These are phyloP conservation scores for Autographa pulchrina DNA, from an alignment of 2,888 invertebrate species.

Conservation along the genomic window DNA sequence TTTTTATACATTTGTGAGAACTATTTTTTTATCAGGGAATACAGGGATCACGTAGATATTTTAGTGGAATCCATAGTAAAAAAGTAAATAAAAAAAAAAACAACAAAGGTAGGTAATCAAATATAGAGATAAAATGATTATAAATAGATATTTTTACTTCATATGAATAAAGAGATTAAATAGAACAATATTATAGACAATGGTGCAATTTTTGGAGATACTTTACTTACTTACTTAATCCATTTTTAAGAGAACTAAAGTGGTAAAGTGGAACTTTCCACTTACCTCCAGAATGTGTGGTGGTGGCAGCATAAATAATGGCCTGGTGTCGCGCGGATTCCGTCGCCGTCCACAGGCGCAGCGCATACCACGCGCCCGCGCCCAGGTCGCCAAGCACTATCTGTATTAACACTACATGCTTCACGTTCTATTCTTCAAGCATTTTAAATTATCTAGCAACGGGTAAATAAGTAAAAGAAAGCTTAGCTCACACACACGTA, in stretches of 20 bases:
- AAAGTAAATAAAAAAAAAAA: too few relatives aligned
- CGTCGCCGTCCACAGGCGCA: constrained; percentile 92
- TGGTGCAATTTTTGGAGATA: background rate
- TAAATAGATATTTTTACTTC: too few relatives aligned
- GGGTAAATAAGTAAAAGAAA: background rate
- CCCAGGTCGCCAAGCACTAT: constrained; percentile 90
- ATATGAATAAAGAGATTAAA: too few relatives aligned
- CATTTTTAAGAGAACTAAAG: background rate
- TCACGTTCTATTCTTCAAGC: background rate
- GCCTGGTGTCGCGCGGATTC: constrained; percentile 91
- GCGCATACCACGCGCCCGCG: constrained; percentile 93
- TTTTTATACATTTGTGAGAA: background rate
- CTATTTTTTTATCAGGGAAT: background rate
- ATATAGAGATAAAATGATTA: too few relatives aligned
- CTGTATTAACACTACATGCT: constrained; percentile 55
- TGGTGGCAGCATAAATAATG: constrained; percentile 93
- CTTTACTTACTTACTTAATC: too few relatives aligned
- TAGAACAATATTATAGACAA: too few relatives aligned
- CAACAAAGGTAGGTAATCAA: too few relatives aligned
- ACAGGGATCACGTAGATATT: too few relatives aligned
- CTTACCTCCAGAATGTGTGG: constrained; percentile 92
- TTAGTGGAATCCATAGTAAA: too few relatives aligned
- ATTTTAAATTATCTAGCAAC: background rate
- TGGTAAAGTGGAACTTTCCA: too few relatives aligned
- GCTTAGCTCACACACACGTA: background rate